A percentile compares a stretch with the other conserved stretches of the same genome.
Evolutionary conservation across 30 jellyfish, hydroid and myxozoan species (phyloP).

Genomic region (Phacellophora camtschatica): DNA sequence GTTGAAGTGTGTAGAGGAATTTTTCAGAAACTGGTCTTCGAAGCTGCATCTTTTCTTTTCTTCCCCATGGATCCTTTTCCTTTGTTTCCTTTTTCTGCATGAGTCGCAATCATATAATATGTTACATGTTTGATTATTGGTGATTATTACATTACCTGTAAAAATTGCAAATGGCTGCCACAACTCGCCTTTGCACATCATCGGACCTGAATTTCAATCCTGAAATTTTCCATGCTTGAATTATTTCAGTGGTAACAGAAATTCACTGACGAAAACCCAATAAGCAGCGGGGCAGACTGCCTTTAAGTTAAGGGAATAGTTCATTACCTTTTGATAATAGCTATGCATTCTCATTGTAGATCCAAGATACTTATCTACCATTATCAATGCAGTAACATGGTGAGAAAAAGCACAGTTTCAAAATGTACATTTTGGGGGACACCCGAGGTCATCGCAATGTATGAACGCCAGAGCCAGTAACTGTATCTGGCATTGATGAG

Average conservation of each 20-base stretch:
- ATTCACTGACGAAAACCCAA: neutral
- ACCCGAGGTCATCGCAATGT: too few species aligned
- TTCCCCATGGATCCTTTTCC: neutral
- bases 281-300: neutral
- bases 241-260: neutral
- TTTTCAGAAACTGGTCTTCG: neutral
- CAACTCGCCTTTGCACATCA: neutral
- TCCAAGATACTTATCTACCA: too few species aligned
- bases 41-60: neutral
- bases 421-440: neutral
- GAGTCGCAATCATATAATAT: neutral
- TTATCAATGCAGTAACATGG: too few species aligned
- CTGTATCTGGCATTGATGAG: too few species aligned
- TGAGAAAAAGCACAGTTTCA: neutral
- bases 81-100: neutral
- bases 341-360: too few species aligned
- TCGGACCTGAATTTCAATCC: neutral
- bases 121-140: neutral
- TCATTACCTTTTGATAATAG: too few species aligned
- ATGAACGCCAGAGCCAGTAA: too few species aligned
- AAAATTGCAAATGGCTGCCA: neutral
- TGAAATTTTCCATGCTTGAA: neutral
- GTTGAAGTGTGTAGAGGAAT: neutral
- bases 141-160: neutral
- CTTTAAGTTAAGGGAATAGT: neutral